Conservation (phyloP, 2,113 vertebrate genomes). For the Potamarius usumacintae region DNA sequence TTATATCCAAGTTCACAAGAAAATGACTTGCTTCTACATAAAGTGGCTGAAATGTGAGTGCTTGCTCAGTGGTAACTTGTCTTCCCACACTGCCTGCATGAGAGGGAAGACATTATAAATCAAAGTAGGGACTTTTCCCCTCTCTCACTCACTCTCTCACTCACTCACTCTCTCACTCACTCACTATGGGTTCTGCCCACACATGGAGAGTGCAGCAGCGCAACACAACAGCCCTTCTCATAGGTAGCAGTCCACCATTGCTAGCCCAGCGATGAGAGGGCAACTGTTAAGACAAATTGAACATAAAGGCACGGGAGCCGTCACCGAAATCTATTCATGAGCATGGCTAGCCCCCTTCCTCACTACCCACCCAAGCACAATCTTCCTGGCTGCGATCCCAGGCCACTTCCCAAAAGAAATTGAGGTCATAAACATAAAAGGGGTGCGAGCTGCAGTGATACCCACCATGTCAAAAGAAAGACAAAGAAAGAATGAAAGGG, state of each 20-base stretch:
- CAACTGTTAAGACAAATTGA: slow-evolving; percentile 58
- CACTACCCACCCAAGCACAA: slow-evolving; percentile 44
- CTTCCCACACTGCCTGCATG: slow-evolving; percentile 35
- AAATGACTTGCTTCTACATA: slow-evolving; percentile 9
- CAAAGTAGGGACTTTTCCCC: slow-evolving; percentile 44
- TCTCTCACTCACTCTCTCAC: not conserved
- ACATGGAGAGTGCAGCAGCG: slow-evolving; percentile 47
- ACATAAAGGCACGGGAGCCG: slow-evolving; percentile 54
- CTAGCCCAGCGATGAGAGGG: slow-evolving; percentile 46
- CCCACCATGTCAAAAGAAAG: slow-evolving; percentile 45
- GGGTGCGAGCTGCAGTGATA: slow-evolving; percentile 39
- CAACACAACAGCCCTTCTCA: slow-evolving; percentile 51
- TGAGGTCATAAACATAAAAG: slow-evolving; percentile 57
- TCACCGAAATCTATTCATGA: slow-evolving; percentile 48
- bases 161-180: slow-evolving; percentile 9
- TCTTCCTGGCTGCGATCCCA: slow-evolving; percentile 54
- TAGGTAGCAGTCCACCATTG: slow-evolving; percentile 49
- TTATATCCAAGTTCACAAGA: not conserved
- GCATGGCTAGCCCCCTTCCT: slow-evolving; percentile 38
- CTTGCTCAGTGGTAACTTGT: slow-evolving; percentile 25
- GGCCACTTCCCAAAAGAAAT: slow-evolving; percentile 56
- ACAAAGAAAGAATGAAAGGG: slow-evolving; percentile 46
- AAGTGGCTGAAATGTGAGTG: slow-evolving; percentile 29
- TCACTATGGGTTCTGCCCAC: slow-evolving; percentile 48
- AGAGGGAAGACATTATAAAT: slow-evolving; percentile 48